Evolutionary conservation across 2,113 vertebrate species (phyloP).

Genomic region (Chloropsis hardwickii): DNA sequence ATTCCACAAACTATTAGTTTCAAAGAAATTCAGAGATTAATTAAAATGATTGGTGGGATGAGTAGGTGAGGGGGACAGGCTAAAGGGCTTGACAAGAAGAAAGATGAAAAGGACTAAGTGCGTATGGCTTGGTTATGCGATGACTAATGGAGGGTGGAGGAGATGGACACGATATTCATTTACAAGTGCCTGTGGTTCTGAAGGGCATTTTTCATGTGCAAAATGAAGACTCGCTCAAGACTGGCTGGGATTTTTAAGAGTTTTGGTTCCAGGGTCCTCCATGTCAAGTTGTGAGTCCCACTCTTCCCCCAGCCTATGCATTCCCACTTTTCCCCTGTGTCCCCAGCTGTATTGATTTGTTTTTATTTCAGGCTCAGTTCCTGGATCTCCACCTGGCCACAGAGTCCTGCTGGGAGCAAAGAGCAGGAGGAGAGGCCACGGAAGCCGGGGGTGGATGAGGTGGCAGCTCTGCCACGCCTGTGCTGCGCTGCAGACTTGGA

Average conservation of each 20-base stretch:
- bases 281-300: background rate
- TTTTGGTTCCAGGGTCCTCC: background rate
- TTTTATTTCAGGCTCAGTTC: background rate
- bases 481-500: background rate
- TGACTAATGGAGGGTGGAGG: slow-evolving; percentile 66
- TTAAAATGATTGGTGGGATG: slow-evolving; percentile 66
- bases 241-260: background rate
- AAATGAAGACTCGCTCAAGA: background rate
- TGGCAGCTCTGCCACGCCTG: slow-evolving; percentile 9
- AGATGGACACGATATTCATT: slow-evolving; percentile 64
- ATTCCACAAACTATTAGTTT: slow-evolving; percentile 66
- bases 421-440: slow-evolving; percentile 30
- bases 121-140: slow-evolving; percentile 42
- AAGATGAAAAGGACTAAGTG: slow-evolving; percentile 63
- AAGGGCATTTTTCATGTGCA: slow-evolving; percentile 14
- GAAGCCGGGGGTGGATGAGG: slow-evolving; percentile 22
- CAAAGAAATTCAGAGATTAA: slow-evolving; percentile 66
- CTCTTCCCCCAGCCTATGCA: background rate
- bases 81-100: slow-evolving; percentile 61
- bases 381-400: background rate
- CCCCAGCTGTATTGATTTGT: background rate
- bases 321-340: background rate
- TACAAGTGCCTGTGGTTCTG: slow-evolving; percentile 37
- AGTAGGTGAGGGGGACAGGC: slow-evolving; percentile 60
- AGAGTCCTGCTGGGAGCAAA: background rate